Evolutionary conservation across 2,113 vertebrate genomes (phyloP).

Genomic region (Pardalotus punctatus): DNA sequence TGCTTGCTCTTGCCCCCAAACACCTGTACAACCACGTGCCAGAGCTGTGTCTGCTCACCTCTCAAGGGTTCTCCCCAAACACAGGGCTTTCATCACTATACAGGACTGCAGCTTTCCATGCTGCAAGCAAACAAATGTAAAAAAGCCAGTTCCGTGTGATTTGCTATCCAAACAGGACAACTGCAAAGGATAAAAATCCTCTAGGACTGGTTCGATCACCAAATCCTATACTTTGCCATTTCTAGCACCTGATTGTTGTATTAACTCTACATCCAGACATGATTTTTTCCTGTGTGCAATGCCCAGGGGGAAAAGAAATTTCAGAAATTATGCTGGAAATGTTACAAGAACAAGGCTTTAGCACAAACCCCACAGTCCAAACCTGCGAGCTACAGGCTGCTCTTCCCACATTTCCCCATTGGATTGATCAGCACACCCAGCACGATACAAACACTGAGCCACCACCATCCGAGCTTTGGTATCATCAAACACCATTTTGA

Average conservation of each 20-base stretch:
- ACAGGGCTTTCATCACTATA: neutral
- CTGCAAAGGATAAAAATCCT: neutral
- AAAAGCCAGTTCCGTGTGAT: neutral
- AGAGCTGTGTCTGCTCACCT: neutral
- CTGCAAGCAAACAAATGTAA: neutral
- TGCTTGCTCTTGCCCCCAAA: neutral
- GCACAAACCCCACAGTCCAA: neutral
- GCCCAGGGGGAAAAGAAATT: neutral
- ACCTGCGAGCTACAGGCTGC: neutral
- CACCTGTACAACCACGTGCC: accelerated
- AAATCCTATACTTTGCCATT: neutral
- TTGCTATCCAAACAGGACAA: neutral
- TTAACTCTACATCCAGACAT: neutral
- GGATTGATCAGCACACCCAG: neutral
- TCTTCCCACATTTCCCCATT: neutral
- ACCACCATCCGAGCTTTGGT: neutral
- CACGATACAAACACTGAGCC: neutral
- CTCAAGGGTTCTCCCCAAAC: neutral
- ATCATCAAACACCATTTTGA: neutral
- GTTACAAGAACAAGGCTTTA: neutral
- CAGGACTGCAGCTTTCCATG: neutral
- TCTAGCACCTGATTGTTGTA: neutral
- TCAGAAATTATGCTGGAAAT: neutral
- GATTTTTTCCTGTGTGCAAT: neutral
- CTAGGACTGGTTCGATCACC: neutral